Evolutionary conservation across 2,113 vertebrate genomes (phyloP), one percentile per base, ranked within the genome.

Genomic region (Gnathonemus echidnorhynchus): DNA sequence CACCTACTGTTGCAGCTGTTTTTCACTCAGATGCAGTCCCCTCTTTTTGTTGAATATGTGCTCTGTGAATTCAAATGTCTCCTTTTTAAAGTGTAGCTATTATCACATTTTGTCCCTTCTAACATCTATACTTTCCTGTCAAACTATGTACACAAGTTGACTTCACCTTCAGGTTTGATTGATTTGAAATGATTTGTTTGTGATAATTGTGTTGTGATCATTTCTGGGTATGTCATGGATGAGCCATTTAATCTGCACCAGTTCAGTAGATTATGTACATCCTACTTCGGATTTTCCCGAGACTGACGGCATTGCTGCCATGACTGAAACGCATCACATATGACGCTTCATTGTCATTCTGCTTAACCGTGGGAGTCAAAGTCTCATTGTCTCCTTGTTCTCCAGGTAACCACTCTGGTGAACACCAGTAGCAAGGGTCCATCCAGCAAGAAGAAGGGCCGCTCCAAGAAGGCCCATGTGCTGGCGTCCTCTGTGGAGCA

Each of bases 381-480:
- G 35, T 35, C 15, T 80, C 74, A 39, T 35, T 13, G 4, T 39
- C 48, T 53, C 4, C 31, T 53, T 39, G 4, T 52, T 89, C 89
- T 58, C 27, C 92, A 99, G 98, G 98, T 99, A 88, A 99, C 98
- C 0, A 99, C 98, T 0, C 96, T 99, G 86, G 98, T 99, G 91
- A 99, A 99, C 94, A 99, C 98, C 53, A 99, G 98, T 92, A 99
- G 97, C 95, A 99, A 99, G 93, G 98, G 98, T 1, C 98, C 98
- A 0, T 99, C 98, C 42, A 97, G 97, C 91, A 99, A 99, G 94
- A 99, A 99, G 96, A 99, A 99, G 94, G 98, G 98, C 0, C 97
- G 98, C 77, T 99, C 98, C 3, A 99, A 99, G 97, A 99, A 99
- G 92, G 98, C 98, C 84, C 98, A 99, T 0, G 98, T 99, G 2